These are phyloP conservation scores for Papilio helenus DNA, from an alignment of 1,140 invertebrate genomes.

Conservation along the genomic window DNA sequence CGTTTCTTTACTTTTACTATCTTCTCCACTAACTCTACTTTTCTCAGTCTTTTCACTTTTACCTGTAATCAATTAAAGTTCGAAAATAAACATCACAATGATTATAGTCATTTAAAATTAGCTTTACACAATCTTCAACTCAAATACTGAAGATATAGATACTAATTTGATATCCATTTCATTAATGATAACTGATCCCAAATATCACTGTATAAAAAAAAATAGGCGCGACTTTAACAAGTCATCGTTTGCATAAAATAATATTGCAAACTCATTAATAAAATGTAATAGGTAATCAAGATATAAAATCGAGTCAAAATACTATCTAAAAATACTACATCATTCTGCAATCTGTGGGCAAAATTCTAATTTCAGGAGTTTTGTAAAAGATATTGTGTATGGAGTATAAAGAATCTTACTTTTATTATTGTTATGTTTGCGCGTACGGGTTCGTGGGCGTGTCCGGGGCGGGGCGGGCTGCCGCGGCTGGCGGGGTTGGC, in stretches of 20 bases:
- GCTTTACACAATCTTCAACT: too few relatives aligned
- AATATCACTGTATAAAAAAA: not conserved
- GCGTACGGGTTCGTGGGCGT: conserved; percentile 51
- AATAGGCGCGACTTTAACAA: not conserved
- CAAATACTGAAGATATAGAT: too few relatives aligned
- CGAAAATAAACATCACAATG: not conserved
- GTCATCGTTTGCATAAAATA: not conserved
- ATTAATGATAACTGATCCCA: not conserved
- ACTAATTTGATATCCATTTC: too few relatives aligned
- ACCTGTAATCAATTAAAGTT: conserved; percentile 53
- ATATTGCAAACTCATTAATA: too few relatives aligned
- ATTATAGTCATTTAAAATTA: too few relatives aligned
- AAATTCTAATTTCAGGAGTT: too few relatives aligned
- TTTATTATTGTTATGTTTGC: conserved; percentile 72
- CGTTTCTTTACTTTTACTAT: conserved; percentile 60
- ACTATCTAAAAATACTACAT: too few relatives aligned
- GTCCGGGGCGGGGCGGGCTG: conserved; percentile 28
- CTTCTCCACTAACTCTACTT: conserved; percentile 70
- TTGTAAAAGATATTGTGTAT: not conserved
- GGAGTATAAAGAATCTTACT: conserved; percentile 57
- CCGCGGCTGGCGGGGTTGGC: not conserved
- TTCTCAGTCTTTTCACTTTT: conserved; percentile 81
- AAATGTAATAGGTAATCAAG: too few relatives aligned
- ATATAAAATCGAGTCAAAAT: too few relatives aligned
- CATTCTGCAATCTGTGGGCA: too few relatives aligned